Base-by-base conservation (phyloP, 2,113 vertebrate species). In the Chloebia gouldiae region DNA sequence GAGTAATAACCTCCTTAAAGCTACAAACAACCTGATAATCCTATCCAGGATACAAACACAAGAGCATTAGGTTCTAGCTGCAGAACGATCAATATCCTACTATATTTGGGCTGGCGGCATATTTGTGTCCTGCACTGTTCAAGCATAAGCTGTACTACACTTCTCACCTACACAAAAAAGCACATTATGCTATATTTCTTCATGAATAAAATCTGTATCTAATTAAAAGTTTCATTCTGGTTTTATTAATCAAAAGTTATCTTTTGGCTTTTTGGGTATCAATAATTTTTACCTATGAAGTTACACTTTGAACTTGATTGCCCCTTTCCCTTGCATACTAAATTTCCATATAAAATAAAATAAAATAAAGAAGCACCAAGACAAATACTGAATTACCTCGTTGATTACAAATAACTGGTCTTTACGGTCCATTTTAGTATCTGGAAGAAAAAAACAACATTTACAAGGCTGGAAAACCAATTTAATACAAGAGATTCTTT, bases 391-490 rank as follows among this genome's bases (percentile, higher is more conserved):
- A 5, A 95, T 96, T 98, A 99, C 99, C 99, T 99, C 99, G 6
- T 99, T 99, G 79, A 99, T 97, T 27, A 99, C 98, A 96, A 99
- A 99, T 87, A 99, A 91, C 73, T 99, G 99, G 93, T 99, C 99
- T 93, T 99, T 99, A 64, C 99, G 98, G 96, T 99, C 99, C 99
- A 99, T 99, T 98, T 99, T 99, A 17, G 99, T 99, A 96, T 99
- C 99, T 99, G 97, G 10, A 98, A 95, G 45, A 76, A 11, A 93
- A 81, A 95, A 81, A 27, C 23, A 59, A 84, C 5, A 28, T 9
- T 94, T 40, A 76, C 6, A 31, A 86, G 23, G 31, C 15, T 51
- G 3, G 6, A 81, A 91, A 72, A 68, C 1, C 4, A 63, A 49
- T 20, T 44, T 22, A 78, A 53, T 59, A 73, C 4, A 57, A 3